phyloP scores from a whole-genome alignment of 2,797 vertebrate genomes.

The Corythornis leucogaster region DNA sequence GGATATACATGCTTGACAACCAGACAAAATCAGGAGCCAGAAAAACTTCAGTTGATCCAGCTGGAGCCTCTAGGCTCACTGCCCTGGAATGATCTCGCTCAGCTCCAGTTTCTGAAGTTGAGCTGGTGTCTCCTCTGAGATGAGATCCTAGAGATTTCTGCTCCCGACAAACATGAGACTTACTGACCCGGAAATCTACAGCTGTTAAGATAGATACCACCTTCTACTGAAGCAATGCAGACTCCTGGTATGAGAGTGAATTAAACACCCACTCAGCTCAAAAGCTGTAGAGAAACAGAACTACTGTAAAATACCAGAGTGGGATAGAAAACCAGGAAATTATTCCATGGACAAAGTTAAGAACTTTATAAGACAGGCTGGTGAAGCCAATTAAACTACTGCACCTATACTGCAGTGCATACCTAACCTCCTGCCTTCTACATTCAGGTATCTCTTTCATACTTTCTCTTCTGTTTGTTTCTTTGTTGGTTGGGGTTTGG shows the following conservation, averaged over 20 bases:
- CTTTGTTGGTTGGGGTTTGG: too few relatives aligned
- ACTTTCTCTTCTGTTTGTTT: neutral
- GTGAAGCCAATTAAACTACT: neutral
- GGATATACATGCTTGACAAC: too few relatives aligned
- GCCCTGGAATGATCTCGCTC: neutral
- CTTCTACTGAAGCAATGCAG: neutral
- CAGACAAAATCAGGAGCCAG: too few relatives aligned
- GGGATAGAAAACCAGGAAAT: neutral
- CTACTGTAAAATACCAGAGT: slow-evolving; percentile 5
- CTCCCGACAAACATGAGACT: neutral
- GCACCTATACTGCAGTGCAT: neutral
- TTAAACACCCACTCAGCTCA: slow-evolving; percentile 40
- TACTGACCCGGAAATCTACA: slow-evolving; percentile 20
- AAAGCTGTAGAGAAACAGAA: slow-evolving; percentile 8
- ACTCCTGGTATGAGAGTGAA: neutral
- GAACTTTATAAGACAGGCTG: neutral
- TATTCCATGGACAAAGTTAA: neutral
- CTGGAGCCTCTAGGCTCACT: too few relatives aligned
- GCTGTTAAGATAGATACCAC: neutral
- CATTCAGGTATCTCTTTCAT: neutral
- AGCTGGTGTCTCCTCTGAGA: slow-evolving; percentile 21
- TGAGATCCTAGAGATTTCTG: slow-evolving; percentile 7
- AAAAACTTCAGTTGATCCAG: too few relatives aligned
- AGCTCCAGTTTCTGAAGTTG: neutral
- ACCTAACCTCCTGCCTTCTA: neutral